Evolutionary conservation across 2,888 invertebrate genomes (phyloP).

Genomic region (Ophion ventricosus): DNA sequence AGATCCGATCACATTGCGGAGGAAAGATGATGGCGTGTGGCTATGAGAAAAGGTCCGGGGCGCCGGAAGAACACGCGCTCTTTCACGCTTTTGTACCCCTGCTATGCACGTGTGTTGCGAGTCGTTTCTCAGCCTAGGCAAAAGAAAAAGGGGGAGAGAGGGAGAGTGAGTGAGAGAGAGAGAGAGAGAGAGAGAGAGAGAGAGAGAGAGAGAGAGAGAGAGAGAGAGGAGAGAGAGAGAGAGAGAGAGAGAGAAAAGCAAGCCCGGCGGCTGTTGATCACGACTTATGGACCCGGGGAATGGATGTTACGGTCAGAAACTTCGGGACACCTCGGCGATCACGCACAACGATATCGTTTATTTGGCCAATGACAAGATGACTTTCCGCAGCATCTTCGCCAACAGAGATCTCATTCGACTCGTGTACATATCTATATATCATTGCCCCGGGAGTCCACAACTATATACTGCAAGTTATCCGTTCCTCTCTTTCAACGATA

Average conservation of each 20-base stretch:
- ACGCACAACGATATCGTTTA: conserved; percentile 78
- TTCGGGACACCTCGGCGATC: conserved; percentile 77
- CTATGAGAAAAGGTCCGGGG: conserved; percentile 27
- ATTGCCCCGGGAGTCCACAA: not conserved
- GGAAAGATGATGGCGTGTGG: conserved; percentile 46
- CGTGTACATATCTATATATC: not conserved
- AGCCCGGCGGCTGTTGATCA: conserved; percentile 47
- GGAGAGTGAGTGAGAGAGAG: too few species aligned
- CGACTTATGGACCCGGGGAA: conserved; percentile 73
- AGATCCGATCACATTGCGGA: conserved; percentile 56
- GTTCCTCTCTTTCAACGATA: conserved; percentile 9
- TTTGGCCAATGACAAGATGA: conserved; percentile 75
- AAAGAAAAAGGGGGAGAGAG: conserved; percentile 17
- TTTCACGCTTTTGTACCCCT: not conserved
- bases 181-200: not conserved
- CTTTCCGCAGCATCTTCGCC: conserved; percentile 6
- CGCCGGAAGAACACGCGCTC: conserved; percentile 38
- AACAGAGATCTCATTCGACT: conserved; percentile 2
- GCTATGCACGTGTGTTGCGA: not conserved
- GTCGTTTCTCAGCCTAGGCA: conserved; percentile 22
- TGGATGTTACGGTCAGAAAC: conserved; percentile 75
- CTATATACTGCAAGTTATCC: not conserved
- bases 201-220: not conserved
- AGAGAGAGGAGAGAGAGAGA: conserved; percentile 6
- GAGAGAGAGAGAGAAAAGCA: too few species aligned